Evolutionary conservation across 2,113 vertebrate genomes (phyloP).

Genomic region (Gila orcuttii): DNA sequence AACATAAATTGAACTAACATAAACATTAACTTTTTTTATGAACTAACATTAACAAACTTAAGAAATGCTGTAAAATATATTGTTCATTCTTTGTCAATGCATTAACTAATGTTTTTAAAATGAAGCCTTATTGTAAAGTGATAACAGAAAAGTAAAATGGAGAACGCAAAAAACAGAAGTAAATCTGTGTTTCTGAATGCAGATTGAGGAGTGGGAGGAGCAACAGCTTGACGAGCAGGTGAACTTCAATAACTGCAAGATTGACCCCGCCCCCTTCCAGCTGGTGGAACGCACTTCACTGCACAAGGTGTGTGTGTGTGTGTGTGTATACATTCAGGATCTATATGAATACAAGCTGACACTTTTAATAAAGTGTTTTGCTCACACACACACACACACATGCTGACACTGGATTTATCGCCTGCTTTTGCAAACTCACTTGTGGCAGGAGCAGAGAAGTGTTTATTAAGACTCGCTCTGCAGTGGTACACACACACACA

Average conservation of each 20-base stretch:
- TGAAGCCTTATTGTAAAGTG: too few relatives aligned
- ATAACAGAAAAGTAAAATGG: too few relatives aligned
- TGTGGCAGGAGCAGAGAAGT: slow-evolving; percentile 22
- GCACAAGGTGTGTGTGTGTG: slow-evolving; percentile 79
- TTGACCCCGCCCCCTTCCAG: slow-evolving; percentile 94
- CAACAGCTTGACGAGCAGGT: slow-evolving; percentile 88
- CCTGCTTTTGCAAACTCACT: slow-evolving; percentile 20
- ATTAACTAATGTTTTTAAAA: too few relatives aligned
- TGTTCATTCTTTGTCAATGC: too few relatives aligned
- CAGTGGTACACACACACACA: slow-evolving; percentile 23
- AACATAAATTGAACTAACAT: too few relatives aligned
- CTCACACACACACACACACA: slow-evolving; percentile 40
- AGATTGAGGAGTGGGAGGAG: slow-evolving; percentile 94
- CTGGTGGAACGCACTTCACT: slow-evolving; percentile 92
- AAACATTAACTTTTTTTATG: too few relatives aligned
- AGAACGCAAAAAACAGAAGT: too few relatives aligned
- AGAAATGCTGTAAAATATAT: too few relatives aligned
- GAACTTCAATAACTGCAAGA: slow-evolving; percentile 93
- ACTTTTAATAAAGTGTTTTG: background rate
- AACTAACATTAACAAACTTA: too few relatives aligned
- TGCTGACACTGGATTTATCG: background rate
- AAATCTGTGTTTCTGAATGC: slow-evolving; percentile 3
- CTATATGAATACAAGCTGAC: background rate
- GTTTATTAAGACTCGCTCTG: slow-evolving; percentile 39
- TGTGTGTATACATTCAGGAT: background rate